A percentile compares a stretch with the other conserved stretches of the same genome.
Evolutionary conservation across 2,888 invertebrate species (phyloP).

Genomic region (Melipona beecheii): DNA sequence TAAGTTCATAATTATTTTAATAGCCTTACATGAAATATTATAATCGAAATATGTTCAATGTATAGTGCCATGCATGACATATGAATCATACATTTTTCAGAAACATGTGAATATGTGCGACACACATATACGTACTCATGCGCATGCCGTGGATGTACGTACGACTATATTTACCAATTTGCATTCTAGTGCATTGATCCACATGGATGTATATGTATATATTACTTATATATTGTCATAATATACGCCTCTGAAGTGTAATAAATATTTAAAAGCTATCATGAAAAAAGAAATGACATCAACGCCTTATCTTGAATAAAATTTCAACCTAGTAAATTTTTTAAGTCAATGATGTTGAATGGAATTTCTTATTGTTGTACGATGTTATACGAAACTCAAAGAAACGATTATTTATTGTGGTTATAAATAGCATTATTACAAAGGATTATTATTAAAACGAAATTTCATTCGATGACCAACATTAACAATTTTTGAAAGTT

Average conservation of each 20-base stretch:
- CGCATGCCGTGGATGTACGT: background rate
- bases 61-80: background rate
- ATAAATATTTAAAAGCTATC: background rate
- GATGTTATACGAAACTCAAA: background rate
- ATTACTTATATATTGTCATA: too few species aligned
- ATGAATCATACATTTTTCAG: background rate
- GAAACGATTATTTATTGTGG: background rate
- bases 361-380: background rate
- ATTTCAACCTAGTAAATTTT: background rate
- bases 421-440: background rate
- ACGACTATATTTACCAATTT: background rate
- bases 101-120: background rate
- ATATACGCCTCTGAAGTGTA: background rate
- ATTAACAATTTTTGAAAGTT: background rate
- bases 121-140: background rate
- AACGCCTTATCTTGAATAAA: background rate
- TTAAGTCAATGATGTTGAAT: background rate
- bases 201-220: background rate
- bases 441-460: background rate
- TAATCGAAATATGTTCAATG: background rate
- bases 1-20: slow-evolving; percentile 40
- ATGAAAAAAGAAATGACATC: background rate
- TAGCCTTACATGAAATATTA: background rate
- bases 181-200: slow-evolving; percentile 5
- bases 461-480: background rate